Evolutionary conservation across 2,888 invertebrate genomes (phyloP), one percentile per base, ranked within the genome.

Genomic region (Aspidiotus rigidus): DNA sequence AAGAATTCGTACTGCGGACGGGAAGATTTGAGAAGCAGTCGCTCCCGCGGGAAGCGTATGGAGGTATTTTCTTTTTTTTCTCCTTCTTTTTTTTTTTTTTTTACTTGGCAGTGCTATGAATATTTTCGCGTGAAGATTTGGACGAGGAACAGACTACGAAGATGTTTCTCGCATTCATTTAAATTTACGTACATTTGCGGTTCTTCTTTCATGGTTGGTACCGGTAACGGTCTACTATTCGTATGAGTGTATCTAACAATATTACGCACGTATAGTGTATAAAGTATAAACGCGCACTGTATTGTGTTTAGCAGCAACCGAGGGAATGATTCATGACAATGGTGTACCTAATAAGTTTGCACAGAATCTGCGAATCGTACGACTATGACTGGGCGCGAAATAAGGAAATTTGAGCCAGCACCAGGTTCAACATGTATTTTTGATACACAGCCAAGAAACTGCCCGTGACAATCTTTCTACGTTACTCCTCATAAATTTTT

Each of bases 241-340:
- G 28, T 28, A 28, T 28, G 28, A 3, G 28, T 28, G 1, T 5
- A 28, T 28, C 28, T 5, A 28, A 1, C 28, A 28, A 28, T 5
- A 28, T 28, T 28, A 28, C 28, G 28, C 28, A 28, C 28, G 28
- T 28, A 28, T 28, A 28, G 1, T 28, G 28, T 28, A 28, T 28
- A 28, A 28, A 28, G 28, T 28, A 28, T 28, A 28, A 28, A 28
- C 28, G 1, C 28, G 28, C 59, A 67, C 67, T 60, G 53, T 67
- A 67, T 28, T 28, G 28, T 28, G 28, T 28, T 28, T 28, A 67
- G 60, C 67, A 60, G 67, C 60, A 59, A 60, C 67, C 60, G 59
- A 67, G 67, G n/a, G 67, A 60, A 67, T 67, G 67, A 67, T 67
- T 67, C 67, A 67, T 67, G 60, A 67, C 67, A 44, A 60, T 67